These are phyloP conservation scores for Oreochromis tanganicae DNA, from an alignment of 2,113 vertebrate species.

Conservation along the genomic window DNA sequence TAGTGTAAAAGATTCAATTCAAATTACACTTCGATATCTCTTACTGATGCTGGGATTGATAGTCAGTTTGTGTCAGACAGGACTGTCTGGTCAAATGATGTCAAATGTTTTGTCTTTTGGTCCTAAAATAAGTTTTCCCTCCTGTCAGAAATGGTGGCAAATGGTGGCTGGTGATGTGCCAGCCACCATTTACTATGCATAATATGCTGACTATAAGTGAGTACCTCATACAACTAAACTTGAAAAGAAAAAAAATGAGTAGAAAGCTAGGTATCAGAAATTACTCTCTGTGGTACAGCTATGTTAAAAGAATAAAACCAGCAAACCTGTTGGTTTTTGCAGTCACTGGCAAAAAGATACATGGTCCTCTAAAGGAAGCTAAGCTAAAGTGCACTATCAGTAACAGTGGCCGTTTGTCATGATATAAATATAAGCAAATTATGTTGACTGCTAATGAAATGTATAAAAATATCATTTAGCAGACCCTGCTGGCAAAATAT, in stretches of 20 bases:
- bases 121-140: background rate
- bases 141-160: background rate
- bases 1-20: background rate
- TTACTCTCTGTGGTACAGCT: background rate
- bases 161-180: background rate
- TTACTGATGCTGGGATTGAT: background rate
- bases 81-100: background rate
- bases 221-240: background rate
- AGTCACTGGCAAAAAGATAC: background rate
- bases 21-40: background rate
- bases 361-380: background rate
- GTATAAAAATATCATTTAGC: background rate
- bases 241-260: background rate
- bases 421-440: background rate
- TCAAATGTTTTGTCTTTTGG: background rate
- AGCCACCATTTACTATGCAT: background rate
- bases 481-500: background rate
- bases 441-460: background rate
- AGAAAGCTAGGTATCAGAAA: background rate
- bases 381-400: background rate
- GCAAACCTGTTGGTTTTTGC: background rate
- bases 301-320: background rate
- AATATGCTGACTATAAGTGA: background rate
- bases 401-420: background rate
- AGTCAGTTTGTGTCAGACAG: background rate